Evolutionary conservation across 2,888 invertebrate species (phyloP), one percentile per base, ranked within the genome.

Genomic region (Drosophila subquinaria): DNA sequence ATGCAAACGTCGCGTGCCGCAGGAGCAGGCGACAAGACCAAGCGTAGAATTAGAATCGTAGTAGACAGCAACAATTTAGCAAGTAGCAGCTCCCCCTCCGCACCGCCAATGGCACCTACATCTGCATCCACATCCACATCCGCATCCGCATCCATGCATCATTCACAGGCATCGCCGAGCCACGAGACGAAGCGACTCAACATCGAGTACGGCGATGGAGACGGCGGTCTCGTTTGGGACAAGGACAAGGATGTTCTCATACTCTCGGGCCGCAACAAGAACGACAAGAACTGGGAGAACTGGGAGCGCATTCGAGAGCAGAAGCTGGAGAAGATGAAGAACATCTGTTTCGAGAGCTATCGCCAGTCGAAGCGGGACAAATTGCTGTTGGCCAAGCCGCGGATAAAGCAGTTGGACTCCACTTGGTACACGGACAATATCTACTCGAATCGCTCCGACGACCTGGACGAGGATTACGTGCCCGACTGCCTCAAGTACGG

Each of bases 381-480:
- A 74, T 72, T 92, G 74, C 79, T 89, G 69, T 84, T 87, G 73
- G 84, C 91, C 55, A 92, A 92, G 73, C 92, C 92, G 10, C 89
- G 91, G 69, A 92, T 92, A 48, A 90, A 91, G 80, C 91, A 92
- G 69, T 81, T 93, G 15, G 92, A 93, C 69, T 90, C 93, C 61
- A 91, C 91, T 43, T 93, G 93, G 93, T 93, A 93, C 56, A 93
- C 93, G 57, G 93, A 93, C 77, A 93, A 93, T 72, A 93, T 93
- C 15, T 93, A 93, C 72, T 92, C 93, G 33, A 93, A 93, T 77
- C 91, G 92, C 51, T 93, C 93, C 4, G 92, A 93, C 56, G 93
- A 93, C 73, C 77, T 92, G 51, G 92, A 92, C 57, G 92, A 92
- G 59, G 92, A 92, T 53, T 92, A 92, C 61, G 87, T 92, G 63